Conservation (phyloP, 2,888 invertebrate species). For the Aporophyla nigra region DNA sequence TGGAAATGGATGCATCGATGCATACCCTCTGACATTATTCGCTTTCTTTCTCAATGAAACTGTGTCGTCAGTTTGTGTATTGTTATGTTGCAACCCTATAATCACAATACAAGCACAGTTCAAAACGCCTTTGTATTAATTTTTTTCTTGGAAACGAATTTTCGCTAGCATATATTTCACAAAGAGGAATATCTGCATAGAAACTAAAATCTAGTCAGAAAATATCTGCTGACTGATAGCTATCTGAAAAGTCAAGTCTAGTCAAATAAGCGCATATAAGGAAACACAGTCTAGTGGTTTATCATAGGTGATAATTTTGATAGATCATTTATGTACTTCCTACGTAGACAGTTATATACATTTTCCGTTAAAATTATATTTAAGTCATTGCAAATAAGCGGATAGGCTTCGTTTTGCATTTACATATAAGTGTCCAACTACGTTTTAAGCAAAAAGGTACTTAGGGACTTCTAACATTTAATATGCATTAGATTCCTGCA, state of each 20-base stretch:
- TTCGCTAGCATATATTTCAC: not conserved
- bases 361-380: not conserved
- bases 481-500: conserved; percentile 18
- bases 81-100: conserved; percentile 5
- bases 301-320: not conserved
- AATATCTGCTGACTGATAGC: not conserved
- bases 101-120: not conserved
- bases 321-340: no score
- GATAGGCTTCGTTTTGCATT: not conserved
- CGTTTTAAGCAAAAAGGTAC: conserved; percentile 12
- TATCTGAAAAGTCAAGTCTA: not conserved
- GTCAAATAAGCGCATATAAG: not conserved
- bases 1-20: conserved; percentile 38
- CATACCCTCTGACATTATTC: conserved; percentile 46
- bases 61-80: conserved; percentile 18
- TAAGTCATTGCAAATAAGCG: not conserved
- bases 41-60: conserved; percentile 43
- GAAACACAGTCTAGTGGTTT: not conserved
- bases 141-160: not conserved
- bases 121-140: not conserved
- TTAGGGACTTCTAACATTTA: not conserved
- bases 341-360: not conserved
- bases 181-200: not conserved
- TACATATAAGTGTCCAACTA: not conserved
- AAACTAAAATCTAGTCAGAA: not conserved